phyloP scores from a whole-genome alignment of 2,888 invertebrate species.

The Idaea straminata region DNA sequence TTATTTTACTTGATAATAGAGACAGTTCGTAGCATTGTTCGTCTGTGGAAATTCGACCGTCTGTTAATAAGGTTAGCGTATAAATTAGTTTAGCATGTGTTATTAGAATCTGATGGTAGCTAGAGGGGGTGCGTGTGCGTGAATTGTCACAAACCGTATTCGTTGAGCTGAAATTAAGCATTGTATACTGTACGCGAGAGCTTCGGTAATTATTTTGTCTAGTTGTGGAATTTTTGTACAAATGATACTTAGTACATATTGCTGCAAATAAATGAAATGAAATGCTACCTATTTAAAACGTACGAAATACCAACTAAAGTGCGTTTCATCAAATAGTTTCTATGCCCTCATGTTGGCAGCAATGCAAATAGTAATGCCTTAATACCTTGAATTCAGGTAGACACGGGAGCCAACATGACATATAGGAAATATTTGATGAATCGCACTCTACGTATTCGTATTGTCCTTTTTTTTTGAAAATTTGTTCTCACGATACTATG shows the following conservation, averaged over 20 bases:
- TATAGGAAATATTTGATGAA: no score
- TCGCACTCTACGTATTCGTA: no score
- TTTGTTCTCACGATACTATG: no score
- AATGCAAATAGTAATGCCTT: no score
- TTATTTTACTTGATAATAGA: not conserved
- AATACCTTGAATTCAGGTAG: no score
- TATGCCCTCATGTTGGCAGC: no score
- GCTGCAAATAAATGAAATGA: not conserved
- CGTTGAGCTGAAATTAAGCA: conserved; percentile 15
- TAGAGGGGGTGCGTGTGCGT: conserved; percentile 8
- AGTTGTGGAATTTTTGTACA: not conserved
- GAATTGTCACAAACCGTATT: conserved; percentile 14
- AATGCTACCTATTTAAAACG: no score
- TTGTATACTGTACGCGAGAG: conserved; percentile 7
- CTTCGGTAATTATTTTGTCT: conserved; percentile 11
- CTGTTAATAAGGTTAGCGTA: not conserved
- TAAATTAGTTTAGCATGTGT: conserved; percentile 4
- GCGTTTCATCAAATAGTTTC: no score
- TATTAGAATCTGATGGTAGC: conserved; percentile 11
- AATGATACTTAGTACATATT: not conserved
- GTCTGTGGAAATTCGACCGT: conserved; percentile 5
- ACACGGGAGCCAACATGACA: no score
- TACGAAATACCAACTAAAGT: no score
- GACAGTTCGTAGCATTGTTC: not conserved
- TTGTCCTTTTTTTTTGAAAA: no score